A percentile compares a stretch with the other conserved stretches of the same genome.
phyloP scores from a whole-genome alignment of 2,797 vertebrate genomes.

The Pelobates cultripes region DNA sequence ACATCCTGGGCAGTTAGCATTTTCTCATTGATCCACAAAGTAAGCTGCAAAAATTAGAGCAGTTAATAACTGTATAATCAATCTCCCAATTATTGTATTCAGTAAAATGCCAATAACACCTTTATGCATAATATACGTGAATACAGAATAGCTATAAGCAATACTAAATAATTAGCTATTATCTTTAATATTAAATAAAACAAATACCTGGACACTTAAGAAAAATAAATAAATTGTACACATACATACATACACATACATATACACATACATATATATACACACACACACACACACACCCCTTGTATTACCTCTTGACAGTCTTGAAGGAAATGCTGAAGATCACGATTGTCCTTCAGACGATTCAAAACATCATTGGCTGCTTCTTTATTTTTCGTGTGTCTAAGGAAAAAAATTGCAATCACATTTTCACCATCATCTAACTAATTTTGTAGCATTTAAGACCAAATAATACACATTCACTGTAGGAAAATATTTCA shows the following conservation, averaged over 20 bases:
- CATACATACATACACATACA: too few relatives aligned
- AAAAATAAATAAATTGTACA: too few relatives aligned
- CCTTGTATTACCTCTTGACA: constrained; percentile 87
- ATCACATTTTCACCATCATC: neutral
- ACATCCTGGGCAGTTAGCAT: constrained; percentile 93
- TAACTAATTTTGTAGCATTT: neutral
- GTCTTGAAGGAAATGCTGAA: constrained; percentile 92
- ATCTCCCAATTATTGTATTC: too few relatives aligned
- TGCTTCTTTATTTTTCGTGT: constrained; percentile 81
- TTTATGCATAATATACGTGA: too few relatives aligned
- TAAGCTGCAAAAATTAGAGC: constrained; percentile 72
- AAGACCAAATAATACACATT: neutral
- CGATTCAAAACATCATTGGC: constrained; percentile 83
- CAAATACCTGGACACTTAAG: too few relatives aligned
- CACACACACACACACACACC: too few relatives aligned
- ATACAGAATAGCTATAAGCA: too few relatives aligned
- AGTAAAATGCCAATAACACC: too few relatives aligned
- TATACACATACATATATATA: neutral
- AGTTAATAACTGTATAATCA: neutral
- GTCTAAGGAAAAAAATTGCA: constrained; percentile 67
- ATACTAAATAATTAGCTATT: too few relatives aligned
- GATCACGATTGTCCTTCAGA: constrained; percentile 90
- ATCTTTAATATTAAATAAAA: too few relatives aligned
- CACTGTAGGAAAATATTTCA: neutral
- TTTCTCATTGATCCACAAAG: constrained; percentile 94